Percentiles rank a stretch among this genome's conserved stretches.
Conservation (phyloP, 2,113 vertebrate species). For the Grallaria varia region DNA sequence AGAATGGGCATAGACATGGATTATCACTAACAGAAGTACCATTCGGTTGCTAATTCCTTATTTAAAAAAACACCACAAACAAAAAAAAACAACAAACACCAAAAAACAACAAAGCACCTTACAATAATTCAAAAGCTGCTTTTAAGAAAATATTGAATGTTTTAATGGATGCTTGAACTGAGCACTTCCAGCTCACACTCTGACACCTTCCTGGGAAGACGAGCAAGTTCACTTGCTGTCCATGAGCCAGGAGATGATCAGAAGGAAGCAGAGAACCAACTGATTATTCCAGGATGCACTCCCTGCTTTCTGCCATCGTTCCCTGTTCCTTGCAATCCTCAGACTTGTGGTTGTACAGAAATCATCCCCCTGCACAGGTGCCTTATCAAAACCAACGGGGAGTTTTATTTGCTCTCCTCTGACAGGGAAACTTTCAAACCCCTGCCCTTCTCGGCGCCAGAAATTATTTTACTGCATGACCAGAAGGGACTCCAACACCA, state of each 20-base stretch:
- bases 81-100: too few relatives aligned
- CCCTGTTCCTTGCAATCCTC: background rate
- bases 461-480: background rate
- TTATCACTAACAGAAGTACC: background rate
- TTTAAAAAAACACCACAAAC: background rate
- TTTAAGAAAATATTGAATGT: background rate
- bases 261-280: background rate
- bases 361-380: background rate
- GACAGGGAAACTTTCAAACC: background rate
- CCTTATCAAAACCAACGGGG: background rate
- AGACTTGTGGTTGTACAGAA: background rate
- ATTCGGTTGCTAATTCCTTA: background rate
- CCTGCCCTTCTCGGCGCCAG: background rate
- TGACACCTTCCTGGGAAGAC: background rate
- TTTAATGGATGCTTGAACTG: background rate
- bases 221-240: background rate
- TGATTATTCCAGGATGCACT: background rate
- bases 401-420: background rate
- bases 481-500: background rate
- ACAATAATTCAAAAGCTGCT: background rate
- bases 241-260: background rate
- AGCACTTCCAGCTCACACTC: background rate
- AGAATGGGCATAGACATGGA: background rate
- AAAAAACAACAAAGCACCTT: too few relatives aligned
- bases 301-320: background rate